These are phyloP conservation scores for Teleogryllus occipitalis DNA, from an alignment of 1,140 invertebrate species.

Conservation along the genomic window DNA sequence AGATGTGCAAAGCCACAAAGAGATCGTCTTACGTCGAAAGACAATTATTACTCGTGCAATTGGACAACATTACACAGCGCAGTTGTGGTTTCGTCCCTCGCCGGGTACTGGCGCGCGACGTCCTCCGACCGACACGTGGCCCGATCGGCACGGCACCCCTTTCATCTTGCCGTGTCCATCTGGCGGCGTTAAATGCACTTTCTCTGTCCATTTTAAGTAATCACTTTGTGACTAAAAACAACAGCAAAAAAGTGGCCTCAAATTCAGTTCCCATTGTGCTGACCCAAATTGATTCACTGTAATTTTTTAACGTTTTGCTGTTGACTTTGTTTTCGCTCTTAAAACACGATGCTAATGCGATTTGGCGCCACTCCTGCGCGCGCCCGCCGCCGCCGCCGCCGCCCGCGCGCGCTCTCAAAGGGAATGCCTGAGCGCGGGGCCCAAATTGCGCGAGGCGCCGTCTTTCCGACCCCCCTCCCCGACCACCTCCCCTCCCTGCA, in stretches of 20 bases:
- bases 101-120: too few relatives aligned
- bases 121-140: not conserved
- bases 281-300: conserved; percentile 4
- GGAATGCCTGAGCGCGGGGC: not conserved
- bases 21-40: too few relatives aligned
- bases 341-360: conserved; percentile 4
- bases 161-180: not conserved
- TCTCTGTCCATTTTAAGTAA: conserved; percentile 5
- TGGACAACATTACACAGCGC: too few relatives aligned
- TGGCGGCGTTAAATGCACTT: not conserved
- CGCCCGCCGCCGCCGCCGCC: too few relatives aligned
- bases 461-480: not conserved
- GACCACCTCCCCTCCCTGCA: not conserved
- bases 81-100: too few relatives aligned
- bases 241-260: not conserved
- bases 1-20: too few relatives aligned
- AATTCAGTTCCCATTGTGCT: not conserved
- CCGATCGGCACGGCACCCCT: not conserved
- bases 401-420: not conserved
- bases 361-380: not conserved
- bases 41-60: too few relatives aligned
- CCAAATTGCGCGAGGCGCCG: not conserved
- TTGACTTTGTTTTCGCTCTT: conserved; percentile 4
- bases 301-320: conserved; percentile 5
- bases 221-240: conserved; percentile 5